Evolutionary conservation across 2,888 invertebrate genomes (phyloP), one percentile per base, ranked within the genome.

Genomic region (Pammene aurita): DNA sequence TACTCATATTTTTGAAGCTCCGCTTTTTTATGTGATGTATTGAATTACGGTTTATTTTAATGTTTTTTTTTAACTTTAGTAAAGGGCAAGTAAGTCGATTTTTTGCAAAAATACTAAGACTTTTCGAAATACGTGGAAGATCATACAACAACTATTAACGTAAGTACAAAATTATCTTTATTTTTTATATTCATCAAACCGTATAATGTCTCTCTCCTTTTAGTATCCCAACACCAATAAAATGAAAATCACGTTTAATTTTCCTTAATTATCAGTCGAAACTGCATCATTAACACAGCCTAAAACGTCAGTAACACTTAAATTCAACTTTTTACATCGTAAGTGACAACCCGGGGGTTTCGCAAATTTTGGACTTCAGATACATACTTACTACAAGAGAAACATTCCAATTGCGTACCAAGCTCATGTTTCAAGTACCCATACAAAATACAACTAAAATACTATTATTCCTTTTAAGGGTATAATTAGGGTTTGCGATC

Each of bases 291-390:
- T 64, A 58, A 64, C 57, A n/a, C 62, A 58, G 57, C 68, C 63
- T 58, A 52, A 68, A 52, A 52, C 57, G 57, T 68, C 63, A 58
- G 62, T 50, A 56, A 68, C 68, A 68, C 63, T 63, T 64, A 62
- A 67, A 63, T 58, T 64, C 57, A 18, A 52, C 44, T 48, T 67
- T 67, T 64, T 68, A 11, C 48, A 34, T 16, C 6, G 2, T 1
- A 26, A 56, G 50, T 62, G 55, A 42, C 67, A 35, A 38, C 52
- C 63, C 44, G 35, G 63, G 68, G 63, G 67, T 35, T 41, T 18
- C 68, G 44, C 50, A 50, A 52, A 61, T 41, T 9, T 26, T 18
- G 26, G 41, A 38, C 41, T 62, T 41, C 41, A 6, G 16, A 10
- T 42, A 42, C 57, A 11, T 57, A 58, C 16, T 44, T 57, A 58